phyloP scores from a whole-genome alignment of 2,888 invertebrate genomes.

The Gryllus longicercus region DNA sequence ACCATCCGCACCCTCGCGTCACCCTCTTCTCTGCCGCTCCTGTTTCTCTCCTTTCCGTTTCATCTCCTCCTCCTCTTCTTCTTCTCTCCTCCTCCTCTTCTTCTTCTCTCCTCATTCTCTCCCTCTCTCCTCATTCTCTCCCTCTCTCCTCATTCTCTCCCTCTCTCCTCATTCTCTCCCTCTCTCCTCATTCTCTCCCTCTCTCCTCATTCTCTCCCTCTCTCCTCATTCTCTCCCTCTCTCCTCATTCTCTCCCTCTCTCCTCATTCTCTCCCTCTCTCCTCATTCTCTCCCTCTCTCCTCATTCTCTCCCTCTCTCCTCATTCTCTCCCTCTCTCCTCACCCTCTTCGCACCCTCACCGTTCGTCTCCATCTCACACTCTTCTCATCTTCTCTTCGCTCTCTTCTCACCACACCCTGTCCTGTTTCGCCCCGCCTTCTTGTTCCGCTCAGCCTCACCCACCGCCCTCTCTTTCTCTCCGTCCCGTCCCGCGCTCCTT shows the following conservation, averaged over 20 bases:
- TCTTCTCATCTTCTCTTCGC: conserved; percentile 24
- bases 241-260: background rate
- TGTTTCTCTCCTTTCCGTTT: background rate
- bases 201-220: no score
- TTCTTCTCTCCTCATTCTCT: background rate
- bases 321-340: no score
- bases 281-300: background rate
- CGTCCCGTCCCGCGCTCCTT: no score
- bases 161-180: no score
- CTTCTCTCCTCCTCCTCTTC: background rate
- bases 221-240: conserved; percentile 8
- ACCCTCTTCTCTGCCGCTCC: background rate
- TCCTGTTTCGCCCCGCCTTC: no score
- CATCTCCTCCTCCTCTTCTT: background rate
- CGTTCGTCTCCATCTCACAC: background rate
- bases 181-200: no score
- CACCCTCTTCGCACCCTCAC: background rate
- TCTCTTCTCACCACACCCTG: background rate
- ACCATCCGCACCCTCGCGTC: background rate
- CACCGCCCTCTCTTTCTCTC: no score
- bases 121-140: no score
- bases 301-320: background rate
- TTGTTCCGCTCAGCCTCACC: no score
- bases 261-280: background rate
- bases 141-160: no score